These are phyloP conservation scores for Tetheella fluctuosa DNA, from an alignment of 2,888 invertebrate species.

Conservation along the genomic window DNA sequence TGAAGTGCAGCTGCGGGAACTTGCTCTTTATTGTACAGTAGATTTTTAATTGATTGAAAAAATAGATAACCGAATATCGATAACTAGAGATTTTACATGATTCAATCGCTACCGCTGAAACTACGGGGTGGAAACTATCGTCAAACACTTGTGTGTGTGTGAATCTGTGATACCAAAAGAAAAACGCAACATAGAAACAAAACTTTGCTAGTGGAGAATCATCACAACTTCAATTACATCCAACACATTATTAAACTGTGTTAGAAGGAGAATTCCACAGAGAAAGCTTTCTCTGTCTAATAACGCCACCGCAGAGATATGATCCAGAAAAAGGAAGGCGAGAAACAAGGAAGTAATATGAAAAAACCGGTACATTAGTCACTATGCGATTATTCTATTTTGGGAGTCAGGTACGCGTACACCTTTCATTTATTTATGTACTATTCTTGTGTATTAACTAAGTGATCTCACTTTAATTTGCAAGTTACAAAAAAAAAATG, in stretches of 20 bases:
- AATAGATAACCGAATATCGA: too few relatives aligned
- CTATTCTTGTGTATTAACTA: too few relatives aligned
- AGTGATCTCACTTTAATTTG: too few relatives aligned
- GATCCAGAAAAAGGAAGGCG: not conserved
- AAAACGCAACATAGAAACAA: not conserved
- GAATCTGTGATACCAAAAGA: not conserved
- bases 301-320: not conserved
- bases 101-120: too few relatives aligned
- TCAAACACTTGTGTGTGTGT: too few relatives aligned
- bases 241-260: not conserved
- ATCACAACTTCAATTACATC: slow-evolving; percentile 1
- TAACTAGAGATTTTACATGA: too few relatives aligned
- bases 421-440: too few relatives aligned
- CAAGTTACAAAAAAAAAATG: too few relatives aligned
- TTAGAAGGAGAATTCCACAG: not conserved
- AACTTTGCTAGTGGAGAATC: not conserved
- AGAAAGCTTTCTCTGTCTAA: not conserved
- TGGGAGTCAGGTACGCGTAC: not conserved
- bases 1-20: too few relatives aligned
- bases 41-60: too few relatives aligned
- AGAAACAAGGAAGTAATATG: not conserved
- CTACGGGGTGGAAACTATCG: too few relatives aligned
- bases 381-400: not conserved
- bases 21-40: too few relatives aligned
- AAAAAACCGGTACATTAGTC: not conserved